Evolutionary conservation across 2,797 vertebrate species (phyloP), one percentile per base, ranked within the genome.

Genomic region (Todus mexicanus): DNA sequence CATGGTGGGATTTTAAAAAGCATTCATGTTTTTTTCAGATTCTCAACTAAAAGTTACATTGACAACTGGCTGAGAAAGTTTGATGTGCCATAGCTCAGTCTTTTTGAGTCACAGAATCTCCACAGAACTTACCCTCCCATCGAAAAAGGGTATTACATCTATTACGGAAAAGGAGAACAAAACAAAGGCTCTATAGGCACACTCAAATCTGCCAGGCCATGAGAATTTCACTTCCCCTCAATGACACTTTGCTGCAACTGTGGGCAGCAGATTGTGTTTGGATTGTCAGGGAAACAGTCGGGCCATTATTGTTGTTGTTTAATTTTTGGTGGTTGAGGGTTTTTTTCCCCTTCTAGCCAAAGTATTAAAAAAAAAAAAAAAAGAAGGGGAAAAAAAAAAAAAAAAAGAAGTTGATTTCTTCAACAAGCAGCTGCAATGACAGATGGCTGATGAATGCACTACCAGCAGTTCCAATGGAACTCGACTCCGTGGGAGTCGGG

Each of bases 381-480:
- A 10, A 7, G 0, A 0, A 0, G 0, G 1, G 2, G 2, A 1
- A 8, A 5, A 11, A 1, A 4, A 7, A 17, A 2, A 4, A 10
- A 35, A 51, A 48, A 69, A 87, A 77, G 2, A 84, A 92, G 76
- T 95, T 94, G 82, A 95, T 96, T 95, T 95, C 87, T 96, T 96
- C 92, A 96, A 96, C 90, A 96, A 95, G 92, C 93, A 96, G 95
- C 96, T 96, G 95, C 95, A 95, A 95, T 96, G 95, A 96, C 95
- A 96, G 96, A 96, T 96, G 96, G 96, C 94, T 94, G 96, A 95
- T 96, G 96, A 96, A 96, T 95, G 95, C 92, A 96, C 93, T 95
- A 96, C 96, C 94, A 96, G 96, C 95, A 96, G 94, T 96, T 96
- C 96, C 96, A 96, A 96, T 96, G 96, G 96, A 96, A 96, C 96